Percentiles rank a stretch among this genome's conserved stretches.
Conservation (phyloP, 2,113 vertebrate genomes). For the Aleadryas rufinucha region DNA sequence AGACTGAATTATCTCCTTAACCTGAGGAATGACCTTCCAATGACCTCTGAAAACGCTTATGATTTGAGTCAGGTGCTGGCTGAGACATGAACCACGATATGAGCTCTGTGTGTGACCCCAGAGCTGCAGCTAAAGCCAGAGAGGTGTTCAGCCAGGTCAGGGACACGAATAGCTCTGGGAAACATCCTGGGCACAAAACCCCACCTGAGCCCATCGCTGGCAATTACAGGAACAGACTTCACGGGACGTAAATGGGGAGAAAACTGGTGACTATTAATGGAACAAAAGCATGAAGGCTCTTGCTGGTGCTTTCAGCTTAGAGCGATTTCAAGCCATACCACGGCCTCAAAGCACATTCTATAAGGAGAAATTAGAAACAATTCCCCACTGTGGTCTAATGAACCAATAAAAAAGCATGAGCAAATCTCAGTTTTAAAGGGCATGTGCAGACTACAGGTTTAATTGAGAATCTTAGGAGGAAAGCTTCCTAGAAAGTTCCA, state of each 20-base stretch:
- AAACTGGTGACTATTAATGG: background rate
- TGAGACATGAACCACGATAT: background rate
- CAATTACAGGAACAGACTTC: background rate
- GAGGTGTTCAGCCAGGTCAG: background rate
- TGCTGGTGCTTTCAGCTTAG: background rate
- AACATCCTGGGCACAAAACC: background rate
- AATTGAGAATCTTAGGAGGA: background rate
- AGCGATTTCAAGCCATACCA: background rate
- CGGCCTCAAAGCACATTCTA: background rate
- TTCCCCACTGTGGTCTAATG: background rate
- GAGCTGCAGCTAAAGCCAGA: background rate
- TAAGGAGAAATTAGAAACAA: background rate
- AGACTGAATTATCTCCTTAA: background rate
- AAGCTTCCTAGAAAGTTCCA: background rate
- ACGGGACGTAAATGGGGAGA: background rate
- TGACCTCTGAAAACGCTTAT: background rate
- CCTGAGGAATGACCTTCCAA: background rate
- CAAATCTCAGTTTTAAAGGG: background rate
- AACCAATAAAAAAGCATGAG: background rate
- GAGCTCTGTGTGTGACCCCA: background rate
- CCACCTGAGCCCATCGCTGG: background rate
- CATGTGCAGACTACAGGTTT: background rate
- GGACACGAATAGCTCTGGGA: background rate
- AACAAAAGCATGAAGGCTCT: background rate
- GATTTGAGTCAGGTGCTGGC: background rate